Percentiles rank a stretch among this genome's conserved stretches.
Conservation (phyloP, 2,888 invertebrate species). For the Sesamia inferens region DNA sequence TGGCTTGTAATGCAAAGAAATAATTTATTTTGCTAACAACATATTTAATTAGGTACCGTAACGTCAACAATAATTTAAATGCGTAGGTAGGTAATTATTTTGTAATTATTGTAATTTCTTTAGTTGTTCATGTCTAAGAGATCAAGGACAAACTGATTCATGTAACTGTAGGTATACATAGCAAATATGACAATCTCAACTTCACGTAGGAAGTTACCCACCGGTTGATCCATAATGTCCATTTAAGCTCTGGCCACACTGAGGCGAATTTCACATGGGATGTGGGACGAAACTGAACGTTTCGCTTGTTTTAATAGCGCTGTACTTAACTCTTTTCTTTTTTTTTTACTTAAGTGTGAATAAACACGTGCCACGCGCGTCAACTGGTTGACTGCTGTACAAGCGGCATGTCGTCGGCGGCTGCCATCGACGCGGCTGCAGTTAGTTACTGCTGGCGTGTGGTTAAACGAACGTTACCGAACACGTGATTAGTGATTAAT, state of each 20-base stretch:
- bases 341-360: no score
- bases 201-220: constrained; percentile 10
- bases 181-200: not conserved
- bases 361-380: no score
- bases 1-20: not conserved
- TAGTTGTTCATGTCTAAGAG: constrained; percentile 14
- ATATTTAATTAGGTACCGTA: not conserved
- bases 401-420: no score
- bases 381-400: no score
- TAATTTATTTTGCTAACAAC: constrained; percentile 8
- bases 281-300: not conserved
- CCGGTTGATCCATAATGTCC: not conserved
- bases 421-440: no score
- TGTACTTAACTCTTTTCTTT: no score
- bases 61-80: constrained; percentile 46
- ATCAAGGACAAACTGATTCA: constrained; percentile 46
- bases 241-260: not conserved
- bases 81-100: constrained; percentile 19
- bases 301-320: not conserved
- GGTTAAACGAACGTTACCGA: no score
- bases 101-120: constrained; percentile 21
- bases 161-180: constrained; percentile 1
- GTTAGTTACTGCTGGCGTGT: no score
- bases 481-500: no score
- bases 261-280: not conserved